Base-by-base conservation (phyloP, 2,113 vertebrate species). In the Bombycilla garrulus region DNA sequence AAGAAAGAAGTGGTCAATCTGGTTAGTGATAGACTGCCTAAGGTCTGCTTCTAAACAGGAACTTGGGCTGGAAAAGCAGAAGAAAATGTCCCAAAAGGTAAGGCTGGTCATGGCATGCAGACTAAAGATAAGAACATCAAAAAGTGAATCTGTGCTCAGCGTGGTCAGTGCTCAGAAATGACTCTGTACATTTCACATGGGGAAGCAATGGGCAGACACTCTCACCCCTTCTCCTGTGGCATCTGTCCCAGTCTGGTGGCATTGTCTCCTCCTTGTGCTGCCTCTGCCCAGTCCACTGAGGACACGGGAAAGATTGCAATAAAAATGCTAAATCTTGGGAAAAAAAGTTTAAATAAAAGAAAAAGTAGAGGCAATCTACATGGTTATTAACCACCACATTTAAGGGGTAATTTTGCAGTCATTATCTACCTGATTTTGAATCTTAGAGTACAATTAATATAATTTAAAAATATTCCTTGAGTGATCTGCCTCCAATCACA, bases 1-100 rank as follows among this genome's bases (percentile, higher is more conserved):
- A 91, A 94, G 83, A 80, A 92, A 96, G 86, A 93, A 96, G 90
- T 81, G 67, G 90, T 16, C n/a, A 38, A 6, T 77, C 67, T 88
- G 47, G 61, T 95, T 90, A 79, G 47, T 3, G 10, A 79, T 31
- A 54, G 19, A 77, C 54, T 67, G 42, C 45, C 66, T 54, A 33
- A 93, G 90, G 92, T 60, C 53, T 51, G 23, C 31, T 89, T 81
- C 72, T 94, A 77, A 95, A 88, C 7, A 31, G 71, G 91, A 96
- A 95, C 74, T 58, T 79, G 40, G 38, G 13, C 35, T 92, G 42
- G 47, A 74, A 92, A 96, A 85, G 67, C 62, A 93, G 93, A 96
- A 96, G 95, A 50, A 88, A 90, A 86, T 0, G 9, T 84, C n/a
- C 42, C 57, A 16, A 56, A 78, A 87, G 53, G 50, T 67, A 82